Conservation (phyloP, 2,113 vertebrate genomes). For the Tiliqua scincoides region DNA sequence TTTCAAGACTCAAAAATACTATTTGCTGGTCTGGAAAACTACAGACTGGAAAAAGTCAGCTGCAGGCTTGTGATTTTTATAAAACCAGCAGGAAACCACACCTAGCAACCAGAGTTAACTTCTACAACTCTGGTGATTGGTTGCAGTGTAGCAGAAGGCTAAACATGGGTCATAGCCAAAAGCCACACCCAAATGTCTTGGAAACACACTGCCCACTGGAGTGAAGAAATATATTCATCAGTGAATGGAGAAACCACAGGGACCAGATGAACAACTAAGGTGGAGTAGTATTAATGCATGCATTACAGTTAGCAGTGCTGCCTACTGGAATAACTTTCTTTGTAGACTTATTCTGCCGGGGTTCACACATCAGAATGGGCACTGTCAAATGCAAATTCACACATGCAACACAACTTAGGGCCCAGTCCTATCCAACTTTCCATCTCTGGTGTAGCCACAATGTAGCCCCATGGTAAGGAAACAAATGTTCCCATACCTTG, state of each 20-base stretch:
- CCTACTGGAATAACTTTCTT: neutral
- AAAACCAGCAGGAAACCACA: constrained; percentile 58
- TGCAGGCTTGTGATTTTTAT: constrained; percentile 59
- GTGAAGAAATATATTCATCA: constrained; percentile 33
- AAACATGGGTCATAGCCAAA: constrained; percentile 43
- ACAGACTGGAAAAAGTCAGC: neutral
- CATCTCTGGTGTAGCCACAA: no score
- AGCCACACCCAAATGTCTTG: constrained; percentile 54
- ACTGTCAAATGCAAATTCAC: neutral
- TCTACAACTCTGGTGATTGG: constrained; percentile 47
- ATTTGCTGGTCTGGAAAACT: neutral
- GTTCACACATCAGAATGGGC: neutral
- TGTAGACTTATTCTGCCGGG: neutral
- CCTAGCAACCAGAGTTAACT: constrained; percentile 75
- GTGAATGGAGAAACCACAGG: neutral
- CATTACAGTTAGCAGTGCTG: neutral
- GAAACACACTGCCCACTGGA: constrained; percentile 52
- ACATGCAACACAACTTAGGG: no score
- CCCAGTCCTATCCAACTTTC: no score
- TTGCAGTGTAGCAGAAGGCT: constrained; percentile 44
- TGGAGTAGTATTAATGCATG: neutral
- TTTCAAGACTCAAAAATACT: neutral
- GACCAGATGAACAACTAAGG: neutral
- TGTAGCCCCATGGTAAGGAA: no score
- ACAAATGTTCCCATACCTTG: no score